Evolutionary conservation across 1,140 invertebrate genomes (phyloP), one percentile per base, ranked within the genome.

Genomic region (Lepidotrigona ventralis): DNA sequence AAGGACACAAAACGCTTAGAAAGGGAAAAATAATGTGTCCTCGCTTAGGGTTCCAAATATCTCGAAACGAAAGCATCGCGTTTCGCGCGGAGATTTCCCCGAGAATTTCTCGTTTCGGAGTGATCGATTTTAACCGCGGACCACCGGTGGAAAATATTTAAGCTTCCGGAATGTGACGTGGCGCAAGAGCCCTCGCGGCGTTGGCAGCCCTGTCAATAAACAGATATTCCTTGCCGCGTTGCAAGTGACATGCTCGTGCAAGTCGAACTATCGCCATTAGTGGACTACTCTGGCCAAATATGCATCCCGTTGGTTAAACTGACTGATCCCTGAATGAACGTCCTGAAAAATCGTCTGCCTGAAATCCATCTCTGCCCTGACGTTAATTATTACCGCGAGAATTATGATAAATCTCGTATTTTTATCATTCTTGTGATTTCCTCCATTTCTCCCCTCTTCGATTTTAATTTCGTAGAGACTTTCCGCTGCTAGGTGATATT

Each of bases 111-210:
- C 54, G 4, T n/a, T 4, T 12, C 63, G 70, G 58, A 64, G 23
- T 81, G 58, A 73, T 81, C 69, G 69, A 80, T 80, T n/a, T 80
- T 71, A 63, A 80, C 78, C 23, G 54, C 68, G 51, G 68, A 8
- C 39, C 39, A 8, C 78, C 78, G 56, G 70, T 21, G 73, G 79
- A 51, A 80, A 80, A 81, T 73, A 81, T 81, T 81, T 81, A 73
- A 81, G 46, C 79, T 64, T 64, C 51, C 58, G 70, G 26, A 64
- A 73, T 64, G 14, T 81, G 70, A 81, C 69, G 79, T 81, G 79
- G 73, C 68, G 51, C 39, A 81, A 73, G 79, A 72, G 56, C 70
- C 5, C 46, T 73, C 29, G 56, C 33, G 73, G 46, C 26, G 63
- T 81, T 23, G 79, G 73, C 79, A 64, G 21, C 17, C 39, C 23